Conservation (phyloP, 2,113 vertebrate genomes). For the Ptyas mucosa region DNA sequence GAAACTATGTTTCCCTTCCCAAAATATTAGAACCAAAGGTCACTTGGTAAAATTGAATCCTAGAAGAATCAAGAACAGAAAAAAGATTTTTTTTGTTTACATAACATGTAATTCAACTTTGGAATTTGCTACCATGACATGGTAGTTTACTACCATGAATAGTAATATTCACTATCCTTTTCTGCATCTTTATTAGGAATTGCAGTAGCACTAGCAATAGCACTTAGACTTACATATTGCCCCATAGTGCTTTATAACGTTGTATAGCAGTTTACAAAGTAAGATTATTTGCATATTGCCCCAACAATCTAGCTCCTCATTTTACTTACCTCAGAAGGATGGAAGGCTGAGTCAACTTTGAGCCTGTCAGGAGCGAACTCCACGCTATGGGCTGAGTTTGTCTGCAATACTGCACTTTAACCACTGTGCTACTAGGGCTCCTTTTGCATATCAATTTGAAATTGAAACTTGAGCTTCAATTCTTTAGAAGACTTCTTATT, state of each 20-base stretch:
- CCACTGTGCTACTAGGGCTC: not conserved
- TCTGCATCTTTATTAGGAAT: not conserved
- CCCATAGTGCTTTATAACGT: not conserved
- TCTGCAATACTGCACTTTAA: not conserved
- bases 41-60: not conserved
- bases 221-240: not conserved
- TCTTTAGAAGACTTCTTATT: not conserved
- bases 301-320: not conserved
- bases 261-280: not conserved
- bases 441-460: not conserved
- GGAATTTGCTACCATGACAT: not conserved
- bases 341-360: not conserved
- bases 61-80: not conserved
- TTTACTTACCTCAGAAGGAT: not conserved
- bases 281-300: not conserved
- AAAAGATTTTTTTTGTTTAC: not conserved
- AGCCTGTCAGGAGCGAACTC: not conserved
- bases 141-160: not conserved
- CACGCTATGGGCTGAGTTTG: not conserved
- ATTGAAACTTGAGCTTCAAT: not conserved
- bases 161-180: not conserved
- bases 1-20: not conserved
- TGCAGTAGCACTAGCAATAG: not conserved
- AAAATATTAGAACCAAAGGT: not conserved
- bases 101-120: not conserved